Base-by-base conservation (phyloP, 2,797 vertebrate species). In the Dallia pectoralis region DNA sequence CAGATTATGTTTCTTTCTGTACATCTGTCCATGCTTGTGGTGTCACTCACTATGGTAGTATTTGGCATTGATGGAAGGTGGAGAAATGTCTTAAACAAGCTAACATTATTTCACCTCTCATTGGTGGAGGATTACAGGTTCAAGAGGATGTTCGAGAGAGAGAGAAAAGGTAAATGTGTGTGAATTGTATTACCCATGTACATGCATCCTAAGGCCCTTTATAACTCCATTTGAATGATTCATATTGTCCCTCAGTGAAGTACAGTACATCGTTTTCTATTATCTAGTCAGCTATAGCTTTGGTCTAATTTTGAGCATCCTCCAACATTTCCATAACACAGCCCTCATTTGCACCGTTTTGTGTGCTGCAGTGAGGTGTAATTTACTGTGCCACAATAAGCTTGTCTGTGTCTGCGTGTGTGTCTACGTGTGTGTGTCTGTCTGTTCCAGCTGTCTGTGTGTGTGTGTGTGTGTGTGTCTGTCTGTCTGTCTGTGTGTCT, bases 211-310 rank as follows among this genome's bases (percentile, higher is more conserved):
- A 27, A 12, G 71, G 53, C 64, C 68, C 65, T 79, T 79, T 86
- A 79, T 63, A 69, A 75, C 71, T 75, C 65, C 18, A 77, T 59
- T 47, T 78, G 73, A 84, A 77, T 18, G 14, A 77, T 77, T 74
- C 40, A 72, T 69, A 69, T 69, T 77, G 61, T 61, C 12, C 33
- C 27, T 16, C 47, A 71, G 73, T 70, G 47, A 65, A 78, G 59
- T 65, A 53, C 67, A 59, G 67, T 77, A 81, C 51, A 81, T 84
- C 76, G 66, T 74, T 59, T 70, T 15, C 0, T 53, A 77, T 89
- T 82, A 85, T 83, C 73, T 0, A 80, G 77, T 82, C 84, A 84
- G 53, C 70, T 56, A 64, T 71, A 79, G 77, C 81, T 70, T 56
- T 16, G 4, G 27, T 69, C 51, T 74, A 61, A 44, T 73, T 82